Evolutionary conservation across 2,797 vertebrate species (phyloP).

Genomic region (Lophius americanus): DNA sequence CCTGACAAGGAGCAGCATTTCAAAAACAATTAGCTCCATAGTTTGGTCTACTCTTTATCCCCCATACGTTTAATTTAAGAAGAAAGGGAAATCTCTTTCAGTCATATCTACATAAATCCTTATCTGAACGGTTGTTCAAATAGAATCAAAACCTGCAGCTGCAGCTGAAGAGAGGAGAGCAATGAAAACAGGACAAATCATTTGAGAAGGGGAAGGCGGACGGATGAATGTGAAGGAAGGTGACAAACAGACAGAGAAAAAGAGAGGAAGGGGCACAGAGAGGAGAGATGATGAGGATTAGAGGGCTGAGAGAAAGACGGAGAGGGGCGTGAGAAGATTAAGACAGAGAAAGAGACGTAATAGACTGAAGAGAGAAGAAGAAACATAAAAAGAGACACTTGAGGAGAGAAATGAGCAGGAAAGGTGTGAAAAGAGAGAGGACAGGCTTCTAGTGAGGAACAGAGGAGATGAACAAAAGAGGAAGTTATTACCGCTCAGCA

Average conservation of each 20-base stretch:
- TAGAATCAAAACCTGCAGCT: no score
- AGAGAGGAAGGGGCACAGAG: neutral
- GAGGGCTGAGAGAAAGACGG: neutral
- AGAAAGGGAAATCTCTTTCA: no score
- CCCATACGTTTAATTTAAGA: no score
- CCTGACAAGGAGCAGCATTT: no score
- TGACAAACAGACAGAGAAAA: neutral
- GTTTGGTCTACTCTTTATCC: no score
- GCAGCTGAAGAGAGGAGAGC: neutral
- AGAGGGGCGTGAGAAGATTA: neutral
- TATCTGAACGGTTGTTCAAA: no score
- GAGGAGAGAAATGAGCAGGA: constrained; percentile 6
- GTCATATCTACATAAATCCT: no score
- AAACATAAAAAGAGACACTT: constrained; percentile 3
- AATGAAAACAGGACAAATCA: neutral
- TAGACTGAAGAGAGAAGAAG: neutral
- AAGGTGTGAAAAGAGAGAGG: constrained; percentile 26
- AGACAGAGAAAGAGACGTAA: neutral
- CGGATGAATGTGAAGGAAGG: neutral
- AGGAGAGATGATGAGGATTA: neutral
- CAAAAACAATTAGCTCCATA: no score
- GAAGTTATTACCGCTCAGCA: constrained; percentile 57
- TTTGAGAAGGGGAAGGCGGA: no score
- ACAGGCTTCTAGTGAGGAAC: constrained; percentile 14
- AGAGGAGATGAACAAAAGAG: constrained; percentile 48